Evolutionary conservation across 2,113 vertebrate species (phyloP), one percentile per base, ranked within the genome.

Genomic region (Nothoprocta perdicaria): DNA sequence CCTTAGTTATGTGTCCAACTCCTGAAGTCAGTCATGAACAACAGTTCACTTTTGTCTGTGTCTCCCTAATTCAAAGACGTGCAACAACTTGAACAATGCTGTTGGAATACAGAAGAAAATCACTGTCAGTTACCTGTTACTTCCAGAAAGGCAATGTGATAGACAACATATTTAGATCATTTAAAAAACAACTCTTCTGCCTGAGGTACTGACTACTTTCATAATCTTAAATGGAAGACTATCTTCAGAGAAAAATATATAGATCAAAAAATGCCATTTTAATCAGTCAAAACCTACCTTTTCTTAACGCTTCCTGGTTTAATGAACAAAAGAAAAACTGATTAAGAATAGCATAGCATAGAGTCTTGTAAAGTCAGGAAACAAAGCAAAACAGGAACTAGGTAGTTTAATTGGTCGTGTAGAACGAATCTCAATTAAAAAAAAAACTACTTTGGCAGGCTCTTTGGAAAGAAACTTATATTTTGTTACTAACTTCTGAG

Each of bases 311-410:
- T 90, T 77, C 8, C 29, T 63, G 38, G 61, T 45, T 23, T 61
- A 80, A 81, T 85, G 29, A 89, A 76, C 23, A 69, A 80, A 94
- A 82, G 10, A 77, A 87, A 86, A 77, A 21, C 41, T 84, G n/a
- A 83, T 61, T 85, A 88, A 86, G 61, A 92, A 87, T 48, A n/a
- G n/a, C n/a, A 8, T 81, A 90, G 63, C 58, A 52, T 80, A 81
- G 46, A 84, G 87, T 73, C 84, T 88, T 57, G 58, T 9, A 80
- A 89, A 87, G 6, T 3, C 23, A 76, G 26, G 61, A 41, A 65
- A 83, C 86, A 88, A 80, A 14, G 55, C 35, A 50, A 93, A 93
- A 55, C 11, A 62, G 38, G 63, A 95, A 90, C 55, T 31, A 74
- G 80, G 33, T 9, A 76, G 24, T 80, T 95, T 53, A 90, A 82